Evolutionary conservation across 92 coral and sea anemone genomes (phyloP).

Genomic region (Parazoanthus swiftii): DNA sequence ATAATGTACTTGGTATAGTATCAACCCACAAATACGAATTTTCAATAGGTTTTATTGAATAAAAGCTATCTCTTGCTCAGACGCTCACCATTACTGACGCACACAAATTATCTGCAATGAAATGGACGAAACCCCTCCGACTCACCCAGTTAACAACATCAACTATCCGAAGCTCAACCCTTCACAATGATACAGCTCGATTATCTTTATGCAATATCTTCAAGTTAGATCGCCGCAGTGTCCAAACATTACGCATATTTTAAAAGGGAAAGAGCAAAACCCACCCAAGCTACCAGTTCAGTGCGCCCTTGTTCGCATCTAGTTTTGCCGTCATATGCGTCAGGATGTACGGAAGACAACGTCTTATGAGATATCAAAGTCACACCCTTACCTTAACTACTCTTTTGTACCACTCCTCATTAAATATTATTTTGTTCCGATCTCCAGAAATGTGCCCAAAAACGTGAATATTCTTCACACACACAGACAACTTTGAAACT

Average conservation of each 20-base stretch:
- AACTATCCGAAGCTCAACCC: not conserved
- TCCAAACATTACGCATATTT: constrained; percentile 78
- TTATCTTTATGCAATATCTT: constrained; percentile 17
- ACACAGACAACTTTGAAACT: constrained; percentile 72
- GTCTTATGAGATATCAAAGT: constrained; percentile 34
- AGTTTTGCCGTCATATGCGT: constrained; percentile 52
- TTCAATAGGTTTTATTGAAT: constrained; percentile 17
- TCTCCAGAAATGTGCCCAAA: constrained; percentile 55
- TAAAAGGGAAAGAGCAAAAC: constrained; percentile 73
- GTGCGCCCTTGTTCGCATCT: constrained; percentile 47
- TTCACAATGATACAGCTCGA: not conserved
- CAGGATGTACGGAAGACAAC: constrained; percentile 41
- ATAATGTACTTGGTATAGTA: constrained; percentile 31
- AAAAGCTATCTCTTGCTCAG: constrained; percentile 38
- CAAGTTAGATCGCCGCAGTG: constrained; percentile 44
- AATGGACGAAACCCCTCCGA: constrained; percentile 48
- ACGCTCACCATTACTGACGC: constrained; percentile 32
- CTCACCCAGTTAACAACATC: constrained; percentile 7
- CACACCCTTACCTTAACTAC: constrained; percentile 61
- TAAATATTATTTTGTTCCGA: constrained; percentile 47
- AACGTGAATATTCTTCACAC: constrained; percentile 60
- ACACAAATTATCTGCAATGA: constrained; percentile 19
- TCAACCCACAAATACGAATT: constrained; percentile 12
- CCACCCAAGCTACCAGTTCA: constrained; percentile 81
- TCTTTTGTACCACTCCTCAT: constrained; percentile 65